Base-by-base conservation (phyloP, 2,113 vertebrate genomes). In the Tachysurus fulvidraco region DNA sequence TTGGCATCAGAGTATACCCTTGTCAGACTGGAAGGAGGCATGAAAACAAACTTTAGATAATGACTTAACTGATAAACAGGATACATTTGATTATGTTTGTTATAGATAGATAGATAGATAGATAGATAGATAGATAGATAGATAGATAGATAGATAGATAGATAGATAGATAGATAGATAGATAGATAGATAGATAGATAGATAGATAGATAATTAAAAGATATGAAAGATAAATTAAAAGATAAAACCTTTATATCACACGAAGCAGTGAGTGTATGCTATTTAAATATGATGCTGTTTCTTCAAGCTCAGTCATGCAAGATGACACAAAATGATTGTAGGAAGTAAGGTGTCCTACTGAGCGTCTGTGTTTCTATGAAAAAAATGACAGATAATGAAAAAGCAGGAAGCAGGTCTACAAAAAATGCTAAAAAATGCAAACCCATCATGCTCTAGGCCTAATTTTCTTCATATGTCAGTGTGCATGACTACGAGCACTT, bases 41-140 rank as follows among this genome's bases (percentile, higher is more conserved):
- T 44, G 16, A 74, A 73, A 84, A 50, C 69, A 13, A 59, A 86
- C 81, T 17, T 55, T 86, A 88, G 83, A 89, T 93, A 93, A 95
- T 19, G 84, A 84, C 94, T 90, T 83, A 83, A 88, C 89, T 94
- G 93, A 91, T 93, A 95, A 79, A 89, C 91, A 93, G 92, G 92
- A 93, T 90, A 88, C 93, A 93, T 88, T 93, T 85, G 21, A 57
- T n/a, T 91, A 21, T 84, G 73, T 86, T 69, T 88, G 78, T 89
- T 59, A 41, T 65, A 65, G 28, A 78, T 25, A 19, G 25, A 50
- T 5, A 50, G 46, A 50, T 9, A 50, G 46, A 50, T 5, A 50
- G 46, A 50, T 5, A 50, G 46, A 50, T 5, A 50, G 46, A 9
- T 5, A 50, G 46, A 50, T 5, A 50, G 36, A 36, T 36, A 36